A percentile compares a stretch with the other conserved stretches of the same genome.
Conservation (phyloP, 1,140 invertebrate species). For the Copidosoma floridanum region DNA sequence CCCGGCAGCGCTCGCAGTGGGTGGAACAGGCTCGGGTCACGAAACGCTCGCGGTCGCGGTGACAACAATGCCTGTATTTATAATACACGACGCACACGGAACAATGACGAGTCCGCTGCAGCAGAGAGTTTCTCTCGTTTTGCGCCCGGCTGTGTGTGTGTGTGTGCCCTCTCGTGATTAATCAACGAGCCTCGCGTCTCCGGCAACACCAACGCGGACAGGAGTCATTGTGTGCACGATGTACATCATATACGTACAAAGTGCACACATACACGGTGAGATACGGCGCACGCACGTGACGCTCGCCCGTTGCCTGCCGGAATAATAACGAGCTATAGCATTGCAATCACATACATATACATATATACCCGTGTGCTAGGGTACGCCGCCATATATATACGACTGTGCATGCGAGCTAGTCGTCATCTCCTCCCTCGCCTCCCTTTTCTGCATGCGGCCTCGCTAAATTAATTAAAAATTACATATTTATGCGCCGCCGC, state of each 20-base stretch:
- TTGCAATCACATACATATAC: too few relatives aligned
- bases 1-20: neutral
- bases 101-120: too few relatives aligned
- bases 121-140: too few relatives aligned
- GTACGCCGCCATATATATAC: too few relatives aligned
- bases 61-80: neutral
- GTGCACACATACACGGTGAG: constrained; percentile 29
- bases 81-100: neutral
- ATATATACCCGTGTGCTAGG: too few relatives aligned
- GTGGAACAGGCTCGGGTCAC: constrained; percentile 12
- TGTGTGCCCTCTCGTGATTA: constrained; percentile 36
- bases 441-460: too few relatives aligned
- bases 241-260: too few relatives aligned
- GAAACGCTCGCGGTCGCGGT: neutral
- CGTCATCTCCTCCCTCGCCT: too few relatives aligned
- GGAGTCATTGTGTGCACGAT: too few relatives aligned
- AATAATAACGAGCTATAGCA: too few relatives aligned
- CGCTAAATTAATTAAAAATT: constrained; percentile 38
- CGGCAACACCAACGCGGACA: constrained; percentile 26
- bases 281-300: constrained; percentile 27
- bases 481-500: constrained; percentile 30
- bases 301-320: constrained; percentile 27
- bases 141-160: too few relatives aligned
- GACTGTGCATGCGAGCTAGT: too few relatives aligned
- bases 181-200: constrained; percentile 24